phyloP scores from a whole-genome alignment of 2,888 invertebrate genomes.

The Antheraea yamamai region DNA sequence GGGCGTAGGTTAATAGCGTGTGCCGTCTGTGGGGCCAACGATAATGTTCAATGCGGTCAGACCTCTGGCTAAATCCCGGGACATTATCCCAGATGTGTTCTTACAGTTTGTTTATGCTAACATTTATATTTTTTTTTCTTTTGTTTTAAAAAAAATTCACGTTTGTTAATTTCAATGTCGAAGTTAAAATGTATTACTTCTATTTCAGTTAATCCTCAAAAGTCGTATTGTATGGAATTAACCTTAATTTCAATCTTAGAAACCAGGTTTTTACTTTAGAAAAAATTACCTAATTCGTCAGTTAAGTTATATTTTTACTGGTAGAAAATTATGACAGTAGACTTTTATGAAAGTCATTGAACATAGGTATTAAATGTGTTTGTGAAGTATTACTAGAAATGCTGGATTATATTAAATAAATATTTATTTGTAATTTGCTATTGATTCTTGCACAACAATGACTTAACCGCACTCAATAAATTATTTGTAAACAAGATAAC shows the following conservation, averaged over 20 bases:
- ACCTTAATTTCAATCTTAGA: not conserved
- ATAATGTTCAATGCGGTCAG: constrained; percentile 39
- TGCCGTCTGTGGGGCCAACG: constrained; percentile 35
- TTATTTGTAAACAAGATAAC: no score
- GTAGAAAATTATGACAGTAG: no score
- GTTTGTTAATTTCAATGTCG: not conserved
- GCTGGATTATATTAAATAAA: no score
- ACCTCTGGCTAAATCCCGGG: constrained; percentile 22
- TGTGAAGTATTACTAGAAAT: no score
- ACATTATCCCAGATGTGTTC: constrained; percentile 18
- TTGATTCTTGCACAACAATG: no score
- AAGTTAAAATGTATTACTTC: not conserved
- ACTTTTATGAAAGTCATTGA: no score
- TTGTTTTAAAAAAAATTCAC: not conserved
- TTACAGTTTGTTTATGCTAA: not conserved
- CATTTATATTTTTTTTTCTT: not conserved
- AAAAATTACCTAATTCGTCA: not conserved
- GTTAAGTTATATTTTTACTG: no score
- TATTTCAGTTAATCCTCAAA: not conserved
- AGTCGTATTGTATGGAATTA: not conserved
- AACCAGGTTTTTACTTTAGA: not conserved
- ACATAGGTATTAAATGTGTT: no score
- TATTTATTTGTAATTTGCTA: no score
- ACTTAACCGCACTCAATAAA: no score
- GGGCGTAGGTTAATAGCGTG: constrained; percentile 76